phyloP scores from a whole-genome alignment of 2,888 invertebrate genomes.

The Itoplectis maculator region DNA sequence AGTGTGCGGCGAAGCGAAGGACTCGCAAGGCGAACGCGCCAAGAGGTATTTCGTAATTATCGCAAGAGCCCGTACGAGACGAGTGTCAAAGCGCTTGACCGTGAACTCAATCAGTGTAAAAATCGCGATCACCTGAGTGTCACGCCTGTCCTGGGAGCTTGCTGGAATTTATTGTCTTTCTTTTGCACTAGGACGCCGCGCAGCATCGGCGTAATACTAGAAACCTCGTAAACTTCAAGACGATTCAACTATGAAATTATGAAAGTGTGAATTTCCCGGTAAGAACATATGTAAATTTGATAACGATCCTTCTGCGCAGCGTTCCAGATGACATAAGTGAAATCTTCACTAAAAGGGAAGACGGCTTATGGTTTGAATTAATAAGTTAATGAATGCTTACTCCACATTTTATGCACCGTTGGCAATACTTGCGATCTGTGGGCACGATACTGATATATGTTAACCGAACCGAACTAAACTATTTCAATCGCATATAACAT shows the following conservation, averaged over 20 bases:
- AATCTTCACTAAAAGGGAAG: not conserved
- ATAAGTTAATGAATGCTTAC: no score
- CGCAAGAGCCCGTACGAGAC: conserved; percentile 28
- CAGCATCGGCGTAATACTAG: not conserved
- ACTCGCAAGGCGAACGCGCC: conserved; percentile 33
- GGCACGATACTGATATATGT: not conserved
- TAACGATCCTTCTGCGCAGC: not conserved
- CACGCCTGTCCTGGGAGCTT: not conserved
- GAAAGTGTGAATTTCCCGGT: not conserved
- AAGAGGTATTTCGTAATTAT: conserved; percentile 56
- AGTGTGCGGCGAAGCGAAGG: conserved; percentile 56
- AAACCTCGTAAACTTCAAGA: not conserved
- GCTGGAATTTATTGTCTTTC: not conserved
- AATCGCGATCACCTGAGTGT: conserved; percentile 58
- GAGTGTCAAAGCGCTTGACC: conserved; percentile 70
- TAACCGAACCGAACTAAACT: no score
- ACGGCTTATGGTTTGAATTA: not conserved
- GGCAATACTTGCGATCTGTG: not conserved
- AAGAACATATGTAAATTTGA: conserved; percentile 5
- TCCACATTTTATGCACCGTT: conserved; percentile 4
- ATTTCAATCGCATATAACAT: no score
- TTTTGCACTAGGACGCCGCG: not conserved
- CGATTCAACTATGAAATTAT: not conserved
- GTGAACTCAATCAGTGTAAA: conserved; percentile 71
- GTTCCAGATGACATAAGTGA: not conserved